These are phyloP conservation scores for Brachypterus glaber DNA, from an alignment of 2,888 invertebrate genomes.

Conservation along the genomic window DNA sequence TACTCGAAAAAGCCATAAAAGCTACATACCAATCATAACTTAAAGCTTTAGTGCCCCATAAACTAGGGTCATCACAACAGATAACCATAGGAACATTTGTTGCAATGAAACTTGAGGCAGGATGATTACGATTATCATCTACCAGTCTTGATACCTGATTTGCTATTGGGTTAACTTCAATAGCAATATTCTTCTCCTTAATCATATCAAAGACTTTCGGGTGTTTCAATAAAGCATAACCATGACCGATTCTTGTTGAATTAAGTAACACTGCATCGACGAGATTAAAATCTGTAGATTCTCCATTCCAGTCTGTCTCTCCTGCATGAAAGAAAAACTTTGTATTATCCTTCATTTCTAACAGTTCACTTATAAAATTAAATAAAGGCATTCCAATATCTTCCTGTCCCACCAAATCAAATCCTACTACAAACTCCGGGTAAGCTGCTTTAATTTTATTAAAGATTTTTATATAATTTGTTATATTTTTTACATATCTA, in stretches of 20 bases:
- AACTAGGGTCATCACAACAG: constrained; percentile 66
- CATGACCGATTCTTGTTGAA: constrained; percentile 68
- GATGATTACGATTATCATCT: constrained; percentile 66
- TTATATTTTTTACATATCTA: constrained; percentile 33
- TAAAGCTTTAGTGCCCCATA: constrained; percentile 61
- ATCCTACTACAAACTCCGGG: constrained; percentile 63
- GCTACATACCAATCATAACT: constrained; percentile 72
- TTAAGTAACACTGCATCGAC: constrained; percentile 67
- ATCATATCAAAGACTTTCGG: constrained; percentile 52
- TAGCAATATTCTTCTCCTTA: constrained; percentile 50
- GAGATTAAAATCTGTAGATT: constrained; percentile 62
- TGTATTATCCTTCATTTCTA: constrained; percentile 19
- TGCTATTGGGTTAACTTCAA: constrained; percentile 71
- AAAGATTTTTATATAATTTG: constrained; percentile 19
- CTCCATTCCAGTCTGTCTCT: constrained; percentile 68
- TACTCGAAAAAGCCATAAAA: constrained; percentile 64
- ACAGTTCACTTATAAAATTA: constrained; percentile 44
- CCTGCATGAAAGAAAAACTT: constrained; percentile 43
- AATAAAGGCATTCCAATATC: constrained; percentile 57
- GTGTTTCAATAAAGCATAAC: constrained; percentile 63
- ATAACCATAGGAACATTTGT: constrained; percentile 61
- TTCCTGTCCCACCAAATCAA: constrained; percentile 75
- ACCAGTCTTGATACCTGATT: constrained; percentile 63
- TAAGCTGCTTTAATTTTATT: constrained; percentile 15
- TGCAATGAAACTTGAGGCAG: constrained; percentile 54